Conservation (phyloP, 2,797 vertebrate species). For the Microctenopoma lineatum region DNA sequence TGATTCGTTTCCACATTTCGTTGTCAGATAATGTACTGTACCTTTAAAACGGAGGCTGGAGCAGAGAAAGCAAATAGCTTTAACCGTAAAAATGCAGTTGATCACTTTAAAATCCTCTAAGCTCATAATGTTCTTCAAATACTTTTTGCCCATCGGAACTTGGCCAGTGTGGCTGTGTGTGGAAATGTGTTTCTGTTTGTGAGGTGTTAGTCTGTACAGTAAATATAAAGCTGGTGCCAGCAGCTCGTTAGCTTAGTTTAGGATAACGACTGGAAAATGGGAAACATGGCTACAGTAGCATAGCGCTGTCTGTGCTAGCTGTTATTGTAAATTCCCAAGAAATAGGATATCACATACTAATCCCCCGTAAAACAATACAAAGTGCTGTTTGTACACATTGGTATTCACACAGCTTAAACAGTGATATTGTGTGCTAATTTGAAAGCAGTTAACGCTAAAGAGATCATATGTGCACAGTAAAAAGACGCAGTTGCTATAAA, state of each 20-base stretch:
- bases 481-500: neutral
- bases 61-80: neutral
- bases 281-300: neutral
- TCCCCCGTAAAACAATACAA: constrained; percentile 2
- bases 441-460: too few relatives aligned
- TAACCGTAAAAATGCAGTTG: neutral
- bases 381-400: neutral
- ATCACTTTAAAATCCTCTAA: constrained; percentile 6
- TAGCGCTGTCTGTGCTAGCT: neutral
- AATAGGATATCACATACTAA: neutral
- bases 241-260: neutral
- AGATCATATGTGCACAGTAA: neutral
- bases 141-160: neutral
- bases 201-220: neutral
- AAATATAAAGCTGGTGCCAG: neutral
- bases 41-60: neutral
- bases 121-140: constrained; percentile 2
- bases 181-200: neutral
- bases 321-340: neutral
- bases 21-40: constrained; percentile 3
- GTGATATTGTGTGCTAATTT: neutral
- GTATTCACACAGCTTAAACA: neutral
- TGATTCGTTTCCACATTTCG: constrained; percentile 30
- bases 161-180: neutral
- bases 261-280: neutral